These are phyloP conservation scores for Heliconius erato DNA, from an alignment of 2,888 invertebrate genomes.

Conservation along the genomic window DNA sequence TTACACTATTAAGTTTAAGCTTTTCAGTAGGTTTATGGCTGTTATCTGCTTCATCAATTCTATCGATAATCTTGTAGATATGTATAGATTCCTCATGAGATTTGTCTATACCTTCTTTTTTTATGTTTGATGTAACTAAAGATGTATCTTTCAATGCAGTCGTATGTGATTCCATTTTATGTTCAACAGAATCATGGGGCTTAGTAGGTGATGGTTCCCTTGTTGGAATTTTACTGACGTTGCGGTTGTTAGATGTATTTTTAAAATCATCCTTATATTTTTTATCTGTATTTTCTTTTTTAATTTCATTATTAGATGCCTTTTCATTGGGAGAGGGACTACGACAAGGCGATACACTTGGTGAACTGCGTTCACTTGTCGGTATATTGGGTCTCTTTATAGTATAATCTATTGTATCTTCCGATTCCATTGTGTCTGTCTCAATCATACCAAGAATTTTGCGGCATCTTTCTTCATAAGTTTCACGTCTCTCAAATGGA, in stretches of 20 bases:
- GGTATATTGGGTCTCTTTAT: conserved; percentile 57
- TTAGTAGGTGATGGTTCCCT: conserved; percentile 47
- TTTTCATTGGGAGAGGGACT: conserved; percentile 66
- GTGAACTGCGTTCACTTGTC: conserved; percentile 61
- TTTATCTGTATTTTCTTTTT: conserved; percentile 53
- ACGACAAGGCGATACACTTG: conserved; percentile 68
- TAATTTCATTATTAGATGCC: conserved; percentile 54
- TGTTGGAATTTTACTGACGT: conserved; percentile 39
- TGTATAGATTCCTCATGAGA: not conserved
- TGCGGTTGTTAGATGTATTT: conserved; percentile 47
- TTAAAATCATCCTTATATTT: conserved; percentile 62
- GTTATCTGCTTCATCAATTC: conserved; percentile 10
- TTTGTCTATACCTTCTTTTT: conserved; percentile 6
- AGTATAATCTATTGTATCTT: conserved; percentile 55
- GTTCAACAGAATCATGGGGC: conserved; percentile 36
- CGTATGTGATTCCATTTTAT: conserved; percentile 6
- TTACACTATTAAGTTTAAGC: not conserved
- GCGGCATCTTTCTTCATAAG: conserved; percentile 90
- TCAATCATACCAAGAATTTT: conserved; percentile 89
- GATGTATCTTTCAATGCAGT: conserved; percentile 54
- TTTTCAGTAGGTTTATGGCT: not conserved
- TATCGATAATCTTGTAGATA: conserved; percentile 32
- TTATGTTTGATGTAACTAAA: conserved; percentile 51
- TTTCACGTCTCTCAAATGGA: conserved; percentile 88
- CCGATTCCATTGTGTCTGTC: conserved; percentile 64